A percentile compares a stretch with the other conserved stretches of the same genome.
Conservation (phyloP, 2,888 invertebrate species). For the Nowickia ferox region DNA sequence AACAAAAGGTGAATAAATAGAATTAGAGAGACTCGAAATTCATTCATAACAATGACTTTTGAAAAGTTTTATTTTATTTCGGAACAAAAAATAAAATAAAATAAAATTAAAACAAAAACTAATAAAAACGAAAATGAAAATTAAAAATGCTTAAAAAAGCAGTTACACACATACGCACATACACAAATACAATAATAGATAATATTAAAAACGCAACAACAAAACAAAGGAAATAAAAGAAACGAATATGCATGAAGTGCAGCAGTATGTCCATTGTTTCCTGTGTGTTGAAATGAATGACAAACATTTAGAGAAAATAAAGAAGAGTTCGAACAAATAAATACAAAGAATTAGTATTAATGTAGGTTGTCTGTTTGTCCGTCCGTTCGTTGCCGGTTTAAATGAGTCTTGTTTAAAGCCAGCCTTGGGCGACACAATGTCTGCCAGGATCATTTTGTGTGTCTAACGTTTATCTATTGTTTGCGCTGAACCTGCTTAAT, state of each 20-base stretch:
- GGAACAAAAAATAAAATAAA: slow-evolving; percentile 24
- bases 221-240: slow-evolving; percentile 18
- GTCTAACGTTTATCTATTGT: slow-evolving; percentile 18
- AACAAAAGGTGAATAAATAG: slow-evolving; percentile 67
- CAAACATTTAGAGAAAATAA: slow-evolving; percentile 10
- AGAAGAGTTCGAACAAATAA: slow-evolving; percentile 20
- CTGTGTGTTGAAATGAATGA: slow-evolving; percentile 32
- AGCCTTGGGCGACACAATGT: slow-evolving; percentile 72
- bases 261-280: slow-evolving; percentile 40
- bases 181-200: slow-evolving; percentile 2
- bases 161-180: background rate
- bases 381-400: background rate
- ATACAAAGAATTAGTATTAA: background rate
- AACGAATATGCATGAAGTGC: slow-evolving; percentile 17
- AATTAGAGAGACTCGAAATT: slow-evolving; percentile 68
- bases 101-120: slow-evolving; percentile 31
- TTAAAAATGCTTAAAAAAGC: slow-evolving; percentile 48
- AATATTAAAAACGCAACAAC: slow-evolving; percentile 4
- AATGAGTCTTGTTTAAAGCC: slow-evolving; percentile 44
- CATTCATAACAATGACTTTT: slow-evolving; percentile 72
- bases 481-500: slow-evolving; percentile 19
- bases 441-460: slow-evolving; percentile 67
- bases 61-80: slow-evolving; percentile 46
- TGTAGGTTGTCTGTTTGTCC: slow-evolving; percentile 18
- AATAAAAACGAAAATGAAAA: slow-evolving; percentile 37